Percentiles rank a stretch among this genome's conserved stretches.
Evolutionary conservation across 2,888 invertebrate species (phyloP).

Genomic region (Synergus laeviventris): DNA sequence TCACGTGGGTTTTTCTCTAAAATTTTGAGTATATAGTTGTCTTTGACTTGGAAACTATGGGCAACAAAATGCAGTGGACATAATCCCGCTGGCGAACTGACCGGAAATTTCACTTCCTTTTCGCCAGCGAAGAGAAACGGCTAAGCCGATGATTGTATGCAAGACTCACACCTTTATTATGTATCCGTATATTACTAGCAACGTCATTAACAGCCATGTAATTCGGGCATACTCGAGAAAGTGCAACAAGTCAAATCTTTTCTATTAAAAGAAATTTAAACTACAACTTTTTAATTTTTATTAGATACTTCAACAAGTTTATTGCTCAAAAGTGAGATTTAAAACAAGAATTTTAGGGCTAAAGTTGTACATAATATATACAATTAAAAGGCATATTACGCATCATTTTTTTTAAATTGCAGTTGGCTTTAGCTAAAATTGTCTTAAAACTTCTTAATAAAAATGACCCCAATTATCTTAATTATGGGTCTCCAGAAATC

Average conservation of each 20-base stretch:
- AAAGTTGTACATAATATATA: no score
- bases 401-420: no score
- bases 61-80: neutral
- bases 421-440: no score
- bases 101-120: slow-evolving; percentile 68
- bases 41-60: neutral
- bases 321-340: neutral
- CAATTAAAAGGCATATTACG: no score
- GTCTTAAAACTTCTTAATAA: no score
- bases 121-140: slow-evolving; percentile 54
- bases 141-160: slow-evolving; percentile 59
- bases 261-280: neutral
- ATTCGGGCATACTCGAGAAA: neutral
- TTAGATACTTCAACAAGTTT: neutral
- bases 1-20: neutral
- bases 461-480: no score
- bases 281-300: neutral
- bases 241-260: neutral
- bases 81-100: slow-evolving; percentile 43
- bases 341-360: no score
- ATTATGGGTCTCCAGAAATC: no score
- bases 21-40: neutral
- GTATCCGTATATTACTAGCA: neutral
- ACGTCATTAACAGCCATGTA: slow-evolving; percentile 5
- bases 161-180: slow-evolving; percentile 49